These are phyloP conservation scores for Corydoras sp. DNA, from an alignment of 2,113 vertebrate species.

Conservation along the genomic window DNA sequence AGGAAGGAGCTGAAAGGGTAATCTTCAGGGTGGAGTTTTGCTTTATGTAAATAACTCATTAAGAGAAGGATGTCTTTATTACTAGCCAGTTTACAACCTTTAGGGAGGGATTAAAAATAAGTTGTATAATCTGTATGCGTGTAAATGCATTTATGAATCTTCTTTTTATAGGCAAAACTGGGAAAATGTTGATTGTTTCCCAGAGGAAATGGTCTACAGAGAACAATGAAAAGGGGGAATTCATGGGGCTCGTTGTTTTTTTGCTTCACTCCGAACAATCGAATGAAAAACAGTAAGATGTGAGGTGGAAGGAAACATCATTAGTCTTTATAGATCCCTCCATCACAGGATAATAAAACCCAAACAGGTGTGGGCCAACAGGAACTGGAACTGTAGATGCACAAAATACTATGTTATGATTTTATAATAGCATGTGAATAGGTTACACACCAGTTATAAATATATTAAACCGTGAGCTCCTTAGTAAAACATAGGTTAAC, in stretches of 20 bases:
- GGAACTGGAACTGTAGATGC: too few relatives aligned
- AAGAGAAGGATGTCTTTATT: too few relatives aligned
- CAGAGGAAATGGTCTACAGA: conserved; percentile 58
- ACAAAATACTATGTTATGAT: not conserved
- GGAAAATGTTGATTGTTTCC: conserved; percentile 54
- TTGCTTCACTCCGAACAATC: not conserved
- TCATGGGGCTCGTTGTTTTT: conserved; percentile 7
- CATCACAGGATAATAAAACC: not conserved
- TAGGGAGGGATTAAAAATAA: not conserved
- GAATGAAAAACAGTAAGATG: not conserved
- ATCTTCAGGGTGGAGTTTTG: too few relatives aligned
- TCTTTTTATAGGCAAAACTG: not conserved
- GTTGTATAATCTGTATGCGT: conserved; percentile 52
- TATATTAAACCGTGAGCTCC: too few relatives aligned
- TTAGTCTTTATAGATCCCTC: not conserved
- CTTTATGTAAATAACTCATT: too few relatives aligned
- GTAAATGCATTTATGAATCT: not conserved
- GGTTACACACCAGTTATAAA: too few relatives aligned
- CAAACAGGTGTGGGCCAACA: not conserved
- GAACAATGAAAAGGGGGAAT: conserved; percentile 66
- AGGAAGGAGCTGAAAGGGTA: too few relatives aligned
- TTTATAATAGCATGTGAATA: too few relatives aligned
- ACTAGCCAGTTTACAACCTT: too few relatives aligned
- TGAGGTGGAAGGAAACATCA: not conserved
- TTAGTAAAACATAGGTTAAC: too few relatives aligned